phyloP scores from a whole-genome alignment of 2,888 invertebrate species.

The Lordiphosa andalusiaca region DNA sequence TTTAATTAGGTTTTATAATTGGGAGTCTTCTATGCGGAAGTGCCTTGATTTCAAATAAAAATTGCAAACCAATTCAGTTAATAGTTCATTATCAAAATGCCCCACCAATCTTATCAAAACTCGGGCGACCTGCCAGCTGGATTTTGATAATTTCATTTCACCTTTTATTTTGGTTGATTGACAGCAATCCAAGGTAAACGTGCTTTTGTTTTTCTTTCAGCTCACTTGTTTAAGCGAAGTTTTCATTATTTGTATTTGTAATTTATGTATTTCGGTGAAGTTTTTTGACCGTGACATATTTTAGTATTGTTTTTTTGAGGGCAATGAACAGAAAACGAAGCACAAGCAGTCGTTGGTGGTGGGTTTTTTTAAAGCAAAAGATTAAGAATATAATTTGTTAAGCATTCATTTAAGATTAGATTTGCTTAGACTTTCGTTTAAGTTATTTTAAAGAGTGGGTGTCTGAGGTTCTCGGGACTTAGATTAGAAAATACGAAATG shows the following conservation, averaged over 20 bases:
- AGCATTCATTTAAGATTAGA: slow-evolving; percentile 6
- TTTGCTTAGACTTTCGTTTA: no score
- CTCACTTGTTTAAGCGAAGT: background rate
- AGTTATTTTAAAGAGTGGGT: no score
- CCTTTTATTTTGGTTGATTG: slow-evolving; percentile 48
- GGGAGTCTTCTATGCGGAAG: slow-evolving; percentile 31
- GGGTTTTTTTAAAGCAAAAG: slow-evolving; percentile 3
- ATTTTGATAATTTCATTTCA: slow-evolving; percentile 50
- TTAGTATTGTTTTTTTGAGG: slow-evolving; percentile 24
- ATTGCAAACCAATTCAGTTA: slow-evolving; percentile 5
- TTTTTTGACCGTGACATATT: slow-evolving; percentile 64
- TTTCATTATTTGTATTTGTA: slow-evolving; percentile 42
- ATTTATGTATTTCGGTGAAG: slow-evolving; percentile 59
- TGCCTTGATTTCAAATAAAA: slow-evolving; percentile 26
- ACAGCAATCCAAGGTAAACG: slow-evolving; percentile 61
- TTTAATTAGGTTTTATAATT: slow-evolving; percentile 6
- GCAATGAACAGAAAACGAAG: slow-evolving; percentile 43
- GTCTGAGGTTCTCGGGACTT: no score
- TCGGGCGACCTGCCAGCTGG: slow-evolving; percentile 24
- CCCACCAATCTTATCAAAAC: slow-evolving; percentile 41
- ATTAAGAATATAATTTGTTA: background rate
- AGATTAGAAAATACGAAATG: no score
- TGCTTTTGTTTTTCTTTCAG: slow-evolving; percentile 14
- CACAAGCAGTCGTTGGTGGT: background rate
- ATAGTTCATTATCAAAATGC: slow-evolving; percentile 36